phyloP scores from a whole-genome alignment of 2,888 invertebrate genomes.

The Melanostoma scalare region DNA sequence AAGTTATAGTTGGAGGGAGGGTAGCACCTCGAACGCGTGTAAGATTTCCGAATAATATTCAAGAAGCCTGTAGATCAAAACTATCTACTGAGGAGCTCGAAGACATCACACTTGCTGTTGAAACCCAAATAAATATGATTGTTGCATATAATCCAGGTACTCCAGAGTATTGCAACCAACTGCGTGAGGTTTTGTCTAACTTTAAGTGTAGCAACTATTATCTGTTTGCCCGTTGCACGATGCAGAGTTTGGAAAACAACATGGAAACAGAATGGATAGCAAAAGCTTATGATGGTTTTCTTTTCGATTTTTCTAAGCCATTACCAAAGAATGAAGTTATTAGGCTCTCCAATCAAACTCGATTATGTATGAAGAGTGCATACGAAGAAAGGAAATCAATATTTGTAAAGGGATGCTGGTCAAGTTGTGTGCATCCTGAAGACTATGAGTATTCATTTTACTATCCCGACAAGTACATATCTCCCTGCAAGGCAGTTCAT shows the following conservation, averaged over 20 bases:
- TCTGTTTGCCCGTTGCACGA: conserved; percentile 76
- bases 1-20: conserved; percentile 75
- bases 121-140: conserved; percentile 77
- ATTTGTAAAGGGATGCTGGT: conserved; percentile 74
- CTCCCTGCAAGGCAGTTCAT: conserved; percentile 58
- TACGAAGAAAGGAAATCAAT: conserved; percentile 77
- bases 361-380: conserved; percentile 74
- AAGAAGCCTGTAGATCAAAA: conserved; percentile 43
- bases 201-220: conserved; percentile 75
- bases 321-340: conserved; percentile 17
- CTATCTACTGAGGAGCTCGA: conserved; percentile 79
- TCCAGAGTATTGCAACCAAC: conserved; percentile 72
- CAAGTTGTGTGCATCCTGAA: conserved; percentile 74
- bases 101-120: conserved; percentile 78
- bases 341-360: conserved; percentile 75
- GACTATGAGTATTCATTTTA: conserved; percentile 76
- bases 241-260: conserved; percentile 75
- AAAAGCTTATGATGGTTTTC: conserved; percentile 77
- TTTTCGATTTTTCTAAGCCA: conserved; percentile 74
- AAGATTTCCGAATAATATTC: conserved; percentile 76
- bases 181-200: conserved; percentile 72
- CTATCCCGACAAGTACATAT: conserved; percentile 79
- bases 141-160: conserved; percentile 75
- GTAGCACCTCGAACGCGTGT: conserved; percentile 76
- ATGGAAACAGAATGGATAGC: conserved; percentile 76